These are phyloP conservation scores for Falco cherrug DNA, from an alignment of 2,797 vertebrate species.

Conservation along the genomic window DNA sequence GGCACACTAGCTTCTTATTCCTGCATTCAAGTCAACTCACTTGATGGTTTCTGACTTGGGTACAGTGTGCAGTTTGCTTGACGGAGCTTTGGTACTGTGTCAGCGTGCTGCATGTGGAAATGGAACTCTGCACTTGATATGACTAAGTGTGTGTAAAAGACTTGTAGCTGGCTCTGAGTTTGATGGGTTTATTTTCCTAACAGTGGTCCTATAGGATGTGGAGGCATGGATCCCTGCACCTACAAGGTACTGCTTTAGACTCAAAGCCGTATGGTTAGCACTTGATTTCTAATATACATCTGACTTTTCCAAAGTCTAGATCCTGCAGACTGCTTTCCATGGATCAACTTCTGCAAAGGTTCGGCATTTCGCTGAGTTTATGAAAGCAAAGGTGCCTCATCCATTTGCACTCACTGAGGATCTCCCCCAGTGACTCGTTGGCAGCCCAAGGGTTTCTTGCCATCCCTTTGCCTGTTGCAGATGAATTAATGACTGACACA, in stretches of 20 bases:
- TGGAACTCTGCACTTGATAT: background rate
- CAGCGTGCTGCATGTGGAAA: accelerated
- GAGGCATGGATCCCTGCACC: background rate
- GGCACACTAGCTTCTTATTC: background rate
- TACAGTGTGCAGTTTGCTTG: background rate
- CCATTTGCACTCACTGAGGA: background rate
- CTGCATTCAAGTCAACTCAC: background rate
- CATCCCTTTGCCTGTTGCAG: background rate
- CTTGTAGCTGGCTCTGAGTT: background rate
- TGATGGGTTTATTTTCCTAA: background rate
- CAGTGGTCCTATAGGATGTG: background rate
- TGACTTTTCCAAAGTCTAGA: background rate
- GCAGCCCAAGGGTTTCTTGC: background rate
- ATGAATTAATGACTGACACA: background rate
- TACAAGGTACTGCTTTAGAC: background rate
- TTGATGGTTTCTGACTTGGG: background rate
- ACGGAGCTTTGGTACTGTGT: background rate
- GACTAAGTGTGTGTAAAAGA: background rate
- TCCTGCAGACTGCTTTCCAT: background rate
- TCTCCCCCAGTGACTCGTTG: background rate
- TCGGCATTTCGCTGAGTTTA: background rate
- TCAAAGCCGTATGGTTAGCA: accelerated
- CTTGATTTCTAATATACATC: background rate
- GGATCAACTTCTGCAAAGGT: background rate
- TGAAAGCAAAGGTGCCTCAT: accelerated